Evolutionary conservation across 2,113 vertebrate species (phyloP), one percentile per base, ranked within the genome.

Genomic region (Pungitius pungitius): DNA sequence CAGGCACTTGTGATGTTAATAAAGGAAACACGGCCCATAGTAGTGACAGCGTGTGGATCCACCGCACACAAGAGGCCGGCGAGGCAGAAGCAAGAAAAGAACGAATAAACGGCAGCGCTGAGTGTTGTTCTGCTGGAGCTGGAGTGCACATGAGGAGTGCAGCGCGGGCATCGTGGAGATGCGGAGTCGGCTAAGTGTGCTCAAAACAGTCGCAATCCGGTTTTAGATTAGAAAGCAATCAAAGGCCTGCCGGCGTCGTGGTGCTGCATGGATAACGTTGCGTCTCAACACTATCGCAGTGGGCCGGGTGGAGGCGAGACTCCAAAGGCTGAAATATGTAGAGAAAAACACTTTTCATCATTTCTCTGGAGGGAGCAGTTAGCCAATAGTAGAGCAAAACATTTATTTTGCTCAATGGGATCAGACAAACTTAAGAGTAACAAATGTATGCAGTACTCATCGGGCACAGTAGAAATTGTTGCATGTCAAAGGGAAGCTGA

Each of bases 201-300:
- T 84, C 64, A 71, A 71, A 87, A 79, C 65, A 24, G 81, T 85
- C 82, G 85, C 80, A 62, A 75, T 78, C 75, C 60, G 43, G 71
- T 84, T 81, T 83, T 66, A 87, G 89, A 90, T 87, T 77, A 88
- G 55, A 84, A 77, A 64, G 74, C 52, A 84, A 87, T 84, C 86
- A 86, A 66, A 84, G 73, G 64, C 75, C 72, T 85, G 69, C 62
- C 43, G 26, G 79, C 14, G 26, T 66, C 77, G 79, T 3, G 30
- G 73, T 83, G 69, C 63, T 58, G 75, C 58, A 61, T 47, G 69
- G 70, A 88, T 85, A 83, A 75, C 39, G 58, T 56, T 82, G 66
- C 77, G 60, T 68, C 80, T 68, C 65, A 40, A 39, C 56, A 72
- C 52, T 63, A 74, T 64, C 71, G 69, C 40, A 80, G 42, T 15